These are phyloP conservation scores for Aptenodytes forsteri DNA, from an alignment of 2,113 vertebrate species.

Conservation along the genomic window DNA sequence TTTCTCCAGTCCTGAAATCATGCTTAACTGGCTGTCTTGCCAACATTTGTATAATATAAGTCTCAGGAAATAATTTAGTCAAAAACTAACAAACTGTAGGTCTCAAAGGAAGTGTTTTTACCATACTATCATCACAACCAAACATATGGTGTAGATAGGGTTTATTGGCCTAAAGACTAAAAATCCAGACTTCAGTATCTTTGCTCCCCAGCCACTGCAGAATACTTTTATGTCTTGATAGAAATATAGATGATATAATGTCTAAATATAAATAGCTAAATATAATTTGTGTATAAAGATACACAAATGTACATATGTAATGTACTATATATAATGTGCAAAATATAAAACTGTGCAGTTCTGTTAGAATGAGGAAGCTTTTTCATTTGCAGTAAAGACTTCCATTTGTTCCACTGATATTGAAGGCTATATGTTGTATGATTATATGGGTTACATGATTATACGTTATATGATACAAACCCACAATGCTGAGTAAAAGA, in stretches of 20 bases:
- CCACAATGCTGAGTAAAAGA: not conserved
- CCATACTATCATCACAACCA: not conserved
- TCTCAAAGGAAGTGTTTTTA: not conserved
- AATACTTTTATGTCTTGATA: not conserved
- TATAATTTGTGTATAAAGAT: not conserved
- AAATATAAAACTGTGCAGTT: not conserved
- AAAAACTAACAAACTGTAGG: not conserved
- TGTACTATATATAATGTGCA: not conserved
- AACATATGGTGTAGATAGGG: fast-evolving
- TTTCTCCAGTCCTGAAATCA: not conserved
- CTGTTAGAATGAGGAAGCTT: not conserved
- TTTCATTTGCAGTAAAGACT: not conserved
- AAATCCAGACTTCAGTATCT: not conserved
- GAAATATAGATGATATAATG: not conserved
- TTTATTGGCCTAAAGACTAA: not conserved
- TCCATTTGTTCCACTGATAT: not conserved
- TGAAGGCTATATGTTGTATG: not conserved
- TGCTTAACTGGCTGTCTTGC: not conserved
- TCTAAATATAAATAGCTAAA: not conserved
- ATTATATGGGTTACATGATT: not conserved
- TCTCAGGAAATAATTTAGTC: not conserved
- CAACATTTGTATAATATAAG: not conserved
- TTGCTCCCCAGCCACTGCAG: fast-evolving
- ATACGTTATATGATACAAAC: not conserved
- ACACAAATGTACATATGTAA: not conserved